phyloP scores from a whole-genome alignment of 92 coral and sea anemone species.

The Pocillopora grandis region DNA sequence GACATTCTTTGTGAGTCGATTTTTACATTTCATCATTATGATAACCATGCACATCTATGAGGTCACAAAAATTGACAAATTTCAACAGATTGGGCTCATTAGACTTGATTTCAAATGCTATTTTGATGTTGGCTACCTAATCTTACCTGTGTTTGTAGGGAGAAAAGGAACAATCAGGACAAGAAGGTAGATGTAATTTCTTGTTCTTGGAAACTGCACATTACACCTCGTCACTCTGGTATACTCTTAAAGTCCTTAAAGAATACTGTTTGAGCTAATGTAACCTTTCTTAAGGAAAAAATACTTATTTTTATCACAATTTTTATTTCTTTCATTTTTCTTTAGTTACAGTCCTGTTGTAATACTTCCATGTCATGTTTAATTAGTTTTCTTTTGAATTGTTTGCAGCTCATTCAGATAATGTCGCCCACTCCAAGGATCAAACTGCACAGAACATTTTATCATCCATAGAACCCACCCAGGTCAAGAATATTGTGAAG shows the following conservation, averaged over 20 bases:
- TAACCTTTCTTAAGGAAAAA: too few species aligned
- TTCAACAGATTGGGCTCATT: too few species aligned
- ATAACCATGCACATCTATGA: too few species aligned
- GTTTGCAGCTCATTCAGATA: slow-evolving; percentile 5
- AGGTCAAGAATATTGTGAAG: slow-evolving; percentile 71
- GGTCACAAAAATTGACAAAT: too few species aligned
- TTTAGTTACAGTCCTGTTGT: background rate
- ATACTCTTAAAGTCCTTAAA: too few species aligned
- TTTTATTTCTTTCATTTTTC: background rate
- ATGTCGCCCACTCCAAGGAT: background rate
- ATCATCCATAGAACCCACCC: slow-evolving; percentile 66
- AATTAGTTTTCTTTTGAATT: background rate
- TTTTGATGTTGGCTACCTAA: background rate
- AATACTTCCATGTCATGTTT: too few species aligned
- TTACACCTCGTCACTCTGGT: too few species aligned
- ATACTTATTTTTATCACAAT: background rate
- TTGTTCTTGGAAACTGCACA: background rate
- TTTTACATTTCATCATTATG: too few species aligned
- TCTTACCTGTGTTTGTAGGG: slow-evolving; percentile 26
- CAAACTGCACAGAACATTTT: slow-evolving; percentile 60
- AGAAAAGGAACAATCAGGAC: background rate
- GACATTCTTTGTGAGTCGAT: too few species aligned
- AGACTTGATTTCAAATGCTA: too few species aligned
- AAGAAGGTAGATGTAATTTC: slow-evolving; percentile 15
- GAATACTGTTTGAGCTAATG: too few species aligned